These are phyloP conservation scores for Myrmophylax atrothorax DNA, from an alignment of 2,113 vertebrate genomes.

Conservation along the genomic window DNA sequence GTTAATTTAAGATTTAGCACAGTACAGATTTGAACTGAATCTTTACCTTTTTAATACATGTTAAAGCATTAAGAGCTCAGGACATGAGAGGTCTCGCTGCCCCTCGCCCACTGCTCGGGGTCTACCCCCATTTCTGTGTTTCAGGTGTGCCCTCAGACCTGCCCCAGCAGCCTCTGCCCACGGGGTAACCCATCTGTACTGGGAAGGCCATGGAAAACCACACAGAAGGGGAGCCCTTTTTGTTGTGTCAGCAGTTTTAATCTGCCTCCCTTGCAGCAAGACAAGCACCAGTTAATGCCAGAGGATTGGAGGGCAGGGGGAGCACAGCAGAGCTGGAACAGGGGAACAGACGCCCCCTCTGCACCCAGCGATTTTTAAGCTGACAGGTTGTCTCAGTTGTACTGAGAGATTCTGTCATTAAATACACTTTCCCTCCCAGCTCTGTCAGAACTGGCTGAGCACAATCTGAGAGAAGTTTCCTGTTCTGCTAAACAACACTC, in stretches of 20 bases:
- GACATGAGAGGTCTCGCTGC: background rate
- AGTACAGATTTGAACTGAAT: background rate
- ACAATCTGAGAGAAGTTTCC: background rate
- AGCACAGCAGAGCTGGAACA: background rate
- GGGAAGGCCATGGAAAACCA: background rate
- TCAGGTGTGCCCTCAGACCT: accelerated
- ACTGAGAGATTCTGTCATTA: background rate
- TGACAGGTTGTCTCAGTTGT: background rate
- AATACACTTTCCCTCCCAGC: background rate
- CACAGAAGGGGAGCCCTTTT: background rate
- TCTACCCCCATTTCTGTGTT: background rate
- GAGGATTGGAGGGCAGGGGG: background rate
- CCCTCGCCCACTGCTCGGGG: background rate
- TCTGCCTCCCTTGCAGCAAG: background rate
- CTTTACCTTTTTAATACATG: background rate
- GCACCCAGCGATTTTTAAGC: background rate
- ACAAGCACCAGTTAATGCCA: background rate
- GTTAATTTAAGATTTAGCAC: background rate
- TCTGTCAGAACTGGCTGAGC: background rate
- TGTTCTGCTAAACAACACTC: background rate
- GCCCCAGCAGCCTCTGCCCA: background rate
- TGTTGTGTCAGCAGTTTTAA: background rate
- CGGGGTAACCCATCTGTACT: background rate
- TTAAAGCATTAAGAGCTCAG: background rate
- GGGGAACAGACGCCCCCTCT: background rate